Percentiles rank a stretch among this genome's conserved stretches.
These are phyloP conservation scores for Glaucopsyche alexis DNA, from an alignment of 2,888 invertebrate genomes.

Conservation along the genomic window DNA sequence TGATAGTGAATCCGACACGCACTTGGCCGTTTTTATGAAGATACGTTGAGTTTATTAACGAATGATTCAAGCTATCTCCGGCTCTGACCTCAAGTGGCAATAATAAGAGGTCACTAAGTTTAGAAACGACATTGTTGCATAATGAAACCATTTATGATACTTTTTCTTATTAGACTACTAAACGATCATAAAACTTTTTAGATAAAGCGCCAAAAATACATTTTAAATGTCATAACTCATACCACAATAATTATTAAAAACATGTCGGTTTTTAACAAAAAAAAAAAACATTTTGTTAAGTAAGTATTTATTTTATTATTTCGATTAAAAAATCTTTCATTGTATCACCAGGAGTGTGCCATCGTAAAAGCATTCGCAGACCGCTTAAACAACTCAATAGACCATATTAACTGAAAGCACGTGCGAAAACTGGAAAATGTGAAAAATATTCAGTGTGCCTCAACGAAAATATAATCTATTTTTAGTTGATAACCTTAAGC, in stretches of 20 bases:
- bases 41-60: constrained; percentile 3
- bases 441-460: constrained; percentile 17
- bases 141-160: constrained; percentile 13
- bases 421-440: constrained; percentile 24
- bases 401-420: constrained; percentile 8
- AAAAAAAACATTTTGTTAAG: no score
- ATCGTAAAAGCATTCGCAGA: not conserved
- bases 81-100: constrained; percentile 17
- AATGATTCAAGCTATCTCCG: constrained; percentile 6
- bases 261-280: no score
- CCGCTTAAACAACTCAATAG: constrained; percentile 2
- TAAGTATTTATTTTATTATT: constrained; percentile 8
- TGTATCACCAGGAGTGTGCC: not conserved
- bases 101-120: constrained; percentile 13
- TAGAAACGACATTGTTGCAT: constrained; percentile 15
- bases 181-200: not conserved
- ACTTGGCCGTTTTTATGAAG: not conserved
- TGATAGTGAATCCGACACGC: not conserved
- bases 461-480: constrained; percentile 24
- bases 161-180: not conserved
- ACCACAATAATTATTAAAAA: no score
- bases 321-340: not conserved
- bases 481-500: constrained; percentile 23
- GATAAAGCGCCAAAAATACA: not conserved
- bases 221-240: no score